A percentile compares a stretch with the other conserved stretches of the same genome.
phyloP scores from a whole-genome alignment of 2,888 invertebrate species.

The Himalopsyche japonica region DNA sequence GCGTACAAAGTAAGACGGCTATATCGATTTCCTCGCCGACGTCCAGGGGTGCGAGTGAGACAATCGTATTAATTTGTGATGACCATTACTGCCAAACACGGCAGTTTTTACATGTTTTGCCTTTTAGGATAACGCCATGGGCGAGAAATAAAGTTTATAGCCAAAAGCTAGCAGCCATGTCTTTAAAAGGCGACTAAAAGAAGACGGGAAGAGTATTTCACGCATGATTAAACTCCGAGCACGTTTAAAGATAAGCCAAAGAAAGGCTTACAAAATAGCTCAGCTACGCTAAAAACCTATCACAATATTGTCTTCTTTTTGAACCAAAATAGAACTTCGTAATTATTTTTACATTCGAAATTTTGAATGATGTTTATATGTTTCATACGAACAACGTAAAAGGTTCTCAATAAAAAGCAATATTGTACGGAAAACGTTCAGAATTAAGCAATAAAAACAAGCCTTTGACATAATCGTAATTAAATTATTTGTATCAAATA shows the following conservation, averaged over 20 bases:
- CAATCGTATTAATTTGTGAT: slow-evolving; percentile 25
- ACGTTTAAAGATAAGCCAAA: neutral
- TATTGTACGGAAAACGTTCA: too few species aligned
- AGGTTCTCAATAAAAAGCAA: too few species aligned
- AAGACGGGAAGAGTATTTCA: neutral
- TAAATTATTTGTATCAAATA: too few species aligned
- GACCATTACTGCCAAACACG: slow-evolving; percentile 35
- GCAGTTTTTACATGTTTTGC: slow-evolving; percentile 40
- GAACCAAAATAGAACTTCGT: neutral
- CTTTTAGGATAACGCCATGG: slow-evolving; percentile 32
- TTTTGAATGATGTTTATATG: too few species aligned
- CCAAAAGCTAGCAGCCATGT: neutral
- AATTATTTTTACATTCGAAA: too few species aligned
- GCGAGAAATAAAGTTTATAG: slow-evolving; percentile 17
- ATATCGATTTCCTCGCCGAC: neutral
- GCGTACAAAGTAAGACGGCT: slow-evolving; percentile 6
- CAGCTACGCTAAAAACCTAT: neutral
- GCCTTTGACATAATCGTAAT: too few species aligned
- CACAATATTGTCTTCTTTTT: neutral
- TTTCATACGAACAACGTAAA: too few species aligned
- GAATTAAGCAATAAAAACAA: too few species aligned
- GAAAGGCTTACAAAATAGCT: neutral
- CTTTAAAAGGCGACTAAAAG: neutral
- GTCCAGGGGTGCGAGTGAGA: slow-evolving; percentile 7
- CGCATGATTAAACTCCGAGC: neutral